Percentiles rank a stretch among this genome's conserved stretches.
phyloP scores from a whole-genome alignment of 37 sponge, comb jelly and placozoan genomes.

The Eunapius fragilis region DNA sequence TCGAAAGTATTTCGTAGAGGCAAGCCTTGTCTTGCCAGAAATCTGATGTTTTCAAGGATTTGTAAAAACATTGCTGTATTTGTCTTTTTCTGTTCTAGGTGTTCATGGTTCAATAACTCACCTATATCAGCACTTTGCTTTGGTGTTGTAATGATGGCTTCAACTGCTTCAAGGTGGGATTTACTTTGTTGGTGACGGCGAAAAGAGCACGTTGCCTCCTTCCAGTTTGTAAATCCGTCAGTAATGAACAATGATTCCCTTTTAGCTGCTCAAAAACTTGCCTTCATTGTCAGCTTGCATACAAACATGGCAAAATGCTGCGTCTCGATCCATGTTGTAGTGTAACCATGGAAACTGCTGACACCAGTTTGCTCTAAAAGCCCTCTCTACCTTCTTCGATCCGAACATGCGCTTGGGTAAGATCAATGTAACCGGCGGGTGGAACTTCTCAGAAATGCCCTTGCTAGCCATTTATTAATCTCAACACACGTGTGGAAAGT shows the following conservation, averaged over 20 bases:
- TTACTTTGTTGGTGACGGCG: conserved; percentile 64
- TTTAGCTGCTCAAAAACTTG: conserved; percentile 57
- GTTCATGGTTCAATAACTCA: conserved; percentile 48
- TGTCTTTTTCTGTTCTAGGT: conserved; percentile 26
- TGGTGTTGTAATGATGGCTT: conserved; percentile 41
- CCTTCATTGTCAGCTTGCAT: conserved; percentile 34
- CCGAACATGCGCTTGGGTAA: background rate
- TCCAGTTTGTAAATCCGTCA: conserved; percentile 77
- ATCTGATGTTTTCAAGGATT: conserved; percentile 60
- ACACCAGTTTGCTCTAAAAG: background rate
- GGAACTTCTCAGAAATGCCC: background rate
- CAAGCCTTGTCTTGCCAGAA: conserved; percentile 74
- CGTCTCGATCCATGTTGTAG: too few relatives aligned
- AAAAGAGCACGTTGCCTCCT: conserved; percentile 70
- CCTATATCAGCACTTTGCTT: conserved; percentile 45
- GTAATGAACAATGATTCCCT: conserved; percentile 69
- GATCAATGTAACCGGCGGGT: background rate
- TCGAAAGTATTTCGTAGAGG: conserved; percentile 59
- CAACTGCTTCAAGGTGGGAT: conserved; percentile 75
- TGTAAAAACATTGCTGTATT: conserved; percentile 50
- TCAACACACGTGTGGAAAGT: background rate
- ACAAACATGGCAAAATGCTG: conserved; percentile 53
- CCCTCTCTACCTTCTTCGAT: background rate
- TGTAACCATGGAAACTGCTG: background rate
- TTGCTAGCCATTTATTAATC: background rate